Evolutionary conservation across 1,140 invertebrate species (phyloP), one percentile per base, ranked within the genome.

Genomic region (Dolichoris vasculosae): DNA sequence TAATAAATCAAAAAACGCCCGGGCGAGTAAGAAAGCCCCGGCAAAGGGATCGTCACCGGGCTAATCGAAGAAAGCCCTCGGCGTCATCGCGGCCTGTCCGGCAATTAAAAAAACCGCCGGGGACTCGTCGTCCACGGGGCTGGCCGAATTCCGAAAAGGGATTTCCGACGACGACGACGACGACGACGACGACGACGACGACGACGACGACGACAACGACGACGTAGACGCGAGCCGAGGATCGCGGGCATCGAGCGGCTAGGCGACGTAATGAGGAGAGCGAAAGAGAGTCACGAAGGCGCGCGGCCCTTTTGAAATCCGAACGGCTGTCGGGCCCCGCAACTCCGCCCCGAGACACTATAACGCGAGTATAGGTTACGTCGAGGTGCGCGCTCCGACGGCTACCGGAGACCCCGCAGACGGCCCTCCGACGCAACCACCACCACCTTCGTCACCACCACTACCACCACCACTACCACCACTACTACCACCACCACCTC

Each of bases 251-350:
- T 46, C 4, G n/a, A n/a, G n/a, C n/a, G 26, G 81, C 26, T 8
- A n/a, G 35, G 11, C 76, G 46, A 40, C 30, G n/a, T 83, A 59
- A 83, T 73, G 51, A 75, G 35, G 71, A 73, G 69, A 48, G 17
- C 76, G 32, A 73, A 59, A 13, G 71, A 73, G 69, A 30, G 17
- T 51, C 30, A 73, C 69, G 69, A 17, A 43, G n/a, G 26, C 46
- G 11, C 35, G 78, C 84, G 84, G 84, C 51, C 23, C 79, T 76
- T 85, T 85, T 85, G 84, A 85, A 85, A 85, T 38, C 15, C 51
- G 79, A 85, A 51, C 78, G 38, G 51, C 11, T 4, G 30, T 26
- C 51, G 17, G 32, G 48, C 13, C 77, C 23, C 59, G 79, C 73
- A n/a, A 38, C 73, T 40, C 69, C 82, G 71, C 71, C 75, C 82